These are phyloP conservation scores for Coccyzus lansbergi DNA, from an alignment of 2,797 vertebrate species.

Conservation along the genomic window DNA sequence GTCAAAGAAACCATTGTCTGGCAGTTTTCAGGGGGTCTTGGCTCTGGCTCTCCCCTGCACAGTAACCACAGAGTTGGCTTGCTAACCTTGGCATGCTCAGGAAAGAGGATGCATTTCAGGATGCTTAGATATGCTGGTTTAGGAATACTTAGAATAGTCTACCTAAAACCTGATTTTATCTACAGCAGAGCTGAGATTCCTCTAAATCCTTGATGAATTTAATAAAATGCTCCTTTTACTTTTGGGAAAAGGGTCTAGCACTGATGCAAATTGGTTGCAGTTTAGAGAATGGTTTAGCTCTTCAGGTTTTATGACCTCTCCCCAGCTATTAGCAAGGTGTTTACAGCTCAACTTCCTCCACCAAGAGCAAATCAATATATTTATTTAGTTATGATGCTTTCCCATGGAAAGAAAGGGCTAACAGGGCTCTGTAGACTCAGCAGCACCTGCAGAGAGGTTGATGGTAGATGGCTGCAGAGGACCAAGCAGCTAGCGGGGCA, in stretches of 20 bases:
- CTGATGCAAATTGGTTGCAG: neutral
- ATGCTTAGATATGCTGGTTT: neutral
- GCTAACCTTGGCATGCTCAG: neutral
- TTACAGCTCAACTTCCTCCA: neutral
- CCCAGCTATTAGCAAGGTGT: neutral
- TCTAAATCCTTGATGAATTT: constrained; percentile 16
- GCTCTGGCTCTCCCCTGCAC: neutral
- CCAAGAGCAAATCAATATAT: neutral
- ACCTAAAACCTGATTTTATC: constrained; percentile 36
- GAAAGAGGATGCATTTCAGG: neutral
- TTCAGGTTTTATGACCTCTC: neutral
- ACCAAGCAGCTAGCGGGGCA: neutral
- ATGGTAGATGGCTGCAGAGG: rapidly evolving
- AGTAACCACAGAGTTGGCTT: constrained; percentile 3
- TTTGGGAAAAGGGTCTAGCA: neutral
- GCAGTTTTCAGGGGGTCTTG: neutral
- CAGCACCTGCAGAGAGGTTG: neutral
- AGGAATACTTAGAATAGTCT: constrained; percentile 1
- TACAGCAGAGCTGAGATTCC: constrained; percentile 12
- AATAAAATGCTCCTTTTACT: neutral
- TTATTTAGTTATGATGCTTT: neutral
- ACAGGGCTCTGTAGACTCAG: neutral
- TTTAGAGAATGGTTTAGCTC: neutral
- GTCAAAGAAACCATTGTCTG: constrained; percentile 19
- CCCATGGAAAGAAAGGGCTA: neutral